phyloP scores from a whole-genome alignment of 1,140 invertebrate genomes.

The Ylistrum balloti region DNA sequence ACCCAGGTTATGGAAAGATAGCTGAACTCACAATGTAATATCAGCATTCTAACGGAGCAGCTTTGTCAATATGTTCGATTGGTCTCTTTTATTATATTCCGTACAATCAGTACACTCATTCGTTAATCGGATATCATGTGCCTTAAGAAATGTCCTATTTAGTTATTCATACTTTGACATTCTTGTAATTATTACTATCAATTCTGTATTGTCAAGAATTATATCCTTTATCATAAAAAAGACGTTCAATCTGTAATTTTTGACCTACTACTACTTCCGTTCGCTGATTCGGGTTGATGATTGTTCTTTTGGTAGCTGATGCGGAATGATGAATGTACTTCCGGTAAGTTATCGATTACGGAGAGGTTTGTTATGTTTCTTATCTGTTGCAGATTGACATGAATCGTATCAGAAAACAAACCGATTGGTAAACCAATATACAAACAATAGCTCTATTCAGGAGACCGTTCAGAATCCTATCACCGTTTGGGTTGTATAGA shows the following conservation, averaged over 20 bases:
- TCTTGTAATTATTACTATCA: neutral
- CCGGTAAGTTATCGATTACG: neutral
- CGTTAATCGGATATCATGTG: no score
- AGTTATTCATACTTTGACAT: no score
- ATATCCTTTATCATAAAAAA: neutral
- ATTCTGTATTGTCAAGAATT: neutral
- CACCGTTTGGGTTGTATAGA: neutral
- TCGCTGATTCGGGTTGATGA: neutral
- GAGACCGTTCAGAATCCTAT: neutral
- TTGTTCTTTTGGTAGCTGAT: neutral
- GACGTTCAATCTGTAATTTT: neutral
- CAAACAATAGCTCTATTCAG: neutral
- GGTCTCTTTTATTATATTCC: no score
- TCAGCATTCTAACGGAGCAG: no score
- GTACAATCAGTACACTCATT: no score
- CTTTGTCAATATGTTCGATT: no score
- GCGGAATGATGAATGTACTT: neutral
- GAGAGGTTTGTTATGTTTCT: neutral
- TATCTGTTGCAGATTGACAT: neutral
- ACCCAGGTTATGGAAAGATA: no score
- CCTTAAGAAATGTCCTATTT: no score
- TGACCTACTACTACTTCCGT: neutral
- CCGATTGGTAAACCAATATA: neutral
- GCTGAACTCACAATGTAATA: no score
- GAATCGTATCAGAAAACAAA: neutral